Evolutionary conservation across 2,113 vertebrate species (phyloP), one percentile per base, ranked within the genome.

Genomic region (Tetrax tetrax): DNA sequence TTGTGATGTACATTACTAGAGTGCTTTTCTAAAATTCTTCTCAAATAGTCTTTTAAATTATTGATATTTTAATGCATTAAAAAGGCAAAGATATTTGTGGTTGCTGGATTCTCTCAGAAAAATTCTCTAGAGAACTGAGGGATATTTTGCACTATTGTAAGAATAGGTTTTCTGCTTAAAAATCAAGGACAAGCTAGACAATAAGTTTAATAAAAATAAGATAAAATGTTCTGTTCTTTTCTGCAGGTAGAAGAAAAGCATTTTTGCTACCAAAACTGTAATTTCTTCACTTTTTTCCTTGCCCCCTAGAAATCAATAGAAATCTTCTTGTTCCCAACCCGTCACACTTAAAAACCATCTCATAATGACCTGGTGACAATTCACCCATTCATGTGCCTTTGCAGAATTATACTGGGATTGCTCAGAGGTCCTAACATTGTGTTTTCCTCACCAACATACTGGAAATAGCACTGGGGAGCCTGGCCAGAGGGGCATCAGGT

Each of bases 1-100:
- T 54, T 81, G 47, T 74, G 27, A 35, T 56, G 3, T 53, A 78
- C 33, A 59, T 64, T 86, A 87, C 38, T 60, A 29, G 15, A 74
- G 6, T 11, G 63, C 59, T 85, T 92, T 80, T 53, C 16, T 78
- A 20, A 53, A 92, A 29, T 88, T 93, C 27, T 84, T 91, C 60
- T 75, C 57, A 41, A 90, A 66, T 15, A 86, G 43, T 48, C 76
- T 78, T 94, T 93, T 89, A 83, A 89, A 91, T 95, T 93, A 96
- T 95, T 94, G 76, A 95, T 82, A 92, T 71, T 80, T 29, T 68
- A 89, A 92, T 89, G 48, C 90, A 96, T 81, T 94, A 92, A 95
- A 78, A 92, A 66, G 60, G 77, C 68, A 88, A 83, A 66, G 31
- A 59, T 74, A 86, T 60, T 88, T 94, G 70, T 25, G 41, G 53